phyloP scores from a whole-genome alignment of 2,888 invertebrate species.

The Cheilosia vulpina region DNA sequence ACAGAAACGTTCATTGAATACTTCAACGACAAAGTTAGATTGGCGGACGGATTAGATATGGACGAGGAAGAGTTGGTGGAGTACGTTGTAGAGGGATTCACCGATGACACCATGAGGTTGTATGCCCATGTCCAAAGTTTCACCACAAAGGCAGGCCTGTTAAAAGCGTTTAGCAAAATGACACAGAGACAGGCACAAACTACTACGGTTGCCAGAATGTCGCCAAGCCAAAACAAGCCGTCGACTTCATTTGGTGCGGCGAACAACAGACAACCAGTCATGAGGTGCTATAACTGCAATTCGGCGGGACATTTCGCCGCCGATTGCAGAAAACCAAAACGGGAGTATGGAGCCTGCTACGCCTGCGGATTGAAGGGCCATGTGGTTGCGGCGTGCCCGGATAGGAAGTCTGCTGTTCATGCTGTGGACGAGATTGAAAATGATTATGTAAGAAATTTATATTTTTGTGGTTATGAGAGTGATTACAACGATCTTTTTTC shows the following conservation, averaged over 20 bases:
- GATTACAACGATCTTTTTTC: constrained; percentile 19
- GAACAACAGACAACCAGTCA: not conserved
- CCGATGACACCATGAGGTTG: constrained; percentile 9
- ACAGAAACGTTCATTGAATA: constrained; percentile 11
- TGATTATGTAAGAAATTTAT: constrained; percentile 1
- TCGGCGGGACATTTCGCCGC: constrained; percentile 40
- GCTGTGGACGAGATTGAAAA: not conserved
- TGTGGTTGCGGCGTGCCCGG: too few species aligned
- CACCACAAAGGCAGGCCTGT: not conserved
- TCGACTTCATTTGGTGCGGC: constrained; percentile 3
- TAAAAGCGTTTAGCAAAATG: constrained; percentile 8
- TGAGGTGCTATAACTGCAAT: constrained; percentile 38
- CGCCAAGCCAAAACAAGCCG: not conserved
- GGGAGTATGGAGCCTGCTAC: constrained; percentile 33
- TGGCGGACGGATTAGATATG: constrained; percentile 4
- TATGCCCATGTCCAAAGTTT: constrained; percentile 23
- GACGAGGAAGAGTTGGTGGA: constrained; percentile 31
- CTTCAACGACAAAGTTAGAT: constrained; percentile 12
- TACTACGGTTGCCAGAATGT: not conserved
- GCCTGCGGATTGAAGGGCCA: constrained; percentile 23
- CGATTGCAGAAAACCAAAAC: constrained; percentile 32
- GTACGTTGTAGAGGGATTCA: constrained; percentile 23
- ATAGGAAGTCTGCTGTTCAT: not conserved
- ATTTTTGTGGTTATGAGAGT: not conserved
- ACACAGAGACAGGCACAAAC: not conserved